Evolutionary conservation across 2,888 invertebrate genomes (phyloP).

Genomic region (Stenodema calcarata): DNA sequence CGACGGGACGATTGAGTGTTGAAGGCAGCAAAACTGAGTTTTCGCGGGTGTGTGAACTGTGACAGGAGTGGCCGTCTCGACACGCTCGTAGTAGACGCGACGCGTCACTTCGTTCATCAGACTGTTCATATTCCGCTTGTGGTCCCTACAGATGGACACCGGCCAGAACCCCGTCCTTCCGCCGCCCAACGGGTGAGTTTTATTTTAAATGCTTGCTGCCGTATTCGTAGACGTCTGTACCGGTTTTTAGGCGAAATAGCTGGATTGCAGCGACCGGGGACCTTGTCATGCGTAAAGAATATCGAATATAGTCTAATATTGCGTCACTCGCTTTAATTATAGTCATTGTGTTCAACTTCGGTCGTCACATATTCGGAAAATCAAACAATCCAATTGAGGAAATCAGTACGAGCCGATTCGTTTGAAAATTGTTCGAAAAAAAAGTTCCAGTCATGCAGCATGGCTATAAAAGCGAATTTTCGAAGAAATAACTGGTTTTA

Average conservation of each 20-base stretch:
- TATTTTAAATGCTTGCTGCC: not conserved
- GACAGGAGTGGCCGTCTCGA: not conserved
- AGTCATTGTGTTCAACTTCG: not conserved
- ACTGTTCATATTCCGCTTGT: not conserved
- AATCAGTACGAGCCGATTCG: too few species aligned
- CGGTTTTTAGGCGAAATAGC: constrained; percentile 10
- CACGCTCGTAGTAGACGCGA: not conserved
- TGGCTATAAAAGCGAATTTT: too few species aligned
- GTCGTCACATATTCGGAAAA: not conserved
- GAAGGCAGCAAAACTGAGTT: not conserved
- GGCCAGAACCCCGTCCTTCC: constrained; percentile 5
- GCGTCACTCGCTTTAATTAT: not conserved
- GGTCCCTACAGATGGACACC: not conserved
- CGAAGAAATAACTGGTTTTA: too few species aligned
- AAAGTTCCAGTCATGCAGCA: too few species aligned
- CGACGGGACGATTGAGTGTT: too few species aligned
- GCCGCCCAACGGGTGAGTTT: constrained; percentile 19
- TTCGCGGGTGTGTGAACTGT: not conserved
- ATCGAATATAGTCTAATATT: not conserved
- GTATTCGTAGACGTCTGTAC: constrained; percentile 15
- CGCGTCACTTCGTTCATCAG: not conserved
- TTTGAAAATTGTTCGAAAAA: too few species aligned
- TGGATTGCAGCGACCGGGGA: not conserved
- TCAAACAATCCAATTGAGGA: too few species aligned
- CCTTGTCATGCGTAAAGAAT: not conserved